Evolutionary conservation across 2,113 vertebrate species (phyloP), one percentile per base, ranked within the genome.

Genomic region (Nycticorax nycticorax): DNA sequence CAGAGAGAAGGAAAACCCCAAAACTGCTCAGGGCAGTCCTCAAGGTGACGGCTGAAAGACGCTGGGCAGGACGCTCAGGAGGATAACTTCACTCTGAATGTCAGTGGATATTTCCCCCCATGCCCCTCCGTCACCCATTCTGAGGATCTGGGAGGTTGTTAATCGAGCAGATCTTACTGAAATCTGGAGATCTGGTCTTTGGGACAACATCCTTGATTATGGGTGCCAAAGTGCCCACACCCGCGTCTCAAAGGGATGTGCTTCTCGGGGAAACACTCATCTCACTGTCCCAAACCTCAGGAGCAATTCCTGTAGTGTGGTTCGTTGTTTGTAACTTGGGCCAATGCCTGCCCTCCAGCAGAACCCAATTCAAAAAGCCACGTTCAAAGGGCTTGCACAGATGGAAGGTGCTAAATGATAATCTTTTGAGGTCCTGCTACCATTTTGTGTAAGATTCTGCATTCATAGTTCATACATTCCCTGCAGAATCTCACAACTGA

Each of bases 151-250:
- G 24, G 48, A n/a, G 10, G 64, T 5, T 27, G 5, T 48, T n/a
- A 63, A 37, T n/a, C 0, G 4, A 23, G 57, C 41, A 24, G 33
- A 37, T 77, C 33, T 33, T 33, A 23, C 59, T 47, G 48, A 64
- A 43, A 68, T 50, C 47, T n/a, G 53, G 64, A 81, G 76, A 43
- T 45, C 17, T 59, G 57, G 24, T 48, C 19, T 69, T 41, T 55
- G 32, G 45, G 39, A 12, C 56, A 81, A n/a, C 1, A 1, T 48
- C 59, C 45, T 90, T 18, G 32, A 26, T 55, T 3, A 5, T 16
- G 53, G 35, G 12, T 67, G 47, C 33, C 28, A 6, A n/a, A 23
- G 35, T 22, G 14, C 28, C 17, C 0, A 1, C 0, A 1, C 28
- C 12, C 0, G 0, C 30, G 7, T 35, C 60, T 63, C 30, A 21